Evolutionary conservation across 2,113 vertebrate genomes (phyloP), one percentile per base, ranked within the genome.

Genomic region (Varanus komodoensis): DNA sequence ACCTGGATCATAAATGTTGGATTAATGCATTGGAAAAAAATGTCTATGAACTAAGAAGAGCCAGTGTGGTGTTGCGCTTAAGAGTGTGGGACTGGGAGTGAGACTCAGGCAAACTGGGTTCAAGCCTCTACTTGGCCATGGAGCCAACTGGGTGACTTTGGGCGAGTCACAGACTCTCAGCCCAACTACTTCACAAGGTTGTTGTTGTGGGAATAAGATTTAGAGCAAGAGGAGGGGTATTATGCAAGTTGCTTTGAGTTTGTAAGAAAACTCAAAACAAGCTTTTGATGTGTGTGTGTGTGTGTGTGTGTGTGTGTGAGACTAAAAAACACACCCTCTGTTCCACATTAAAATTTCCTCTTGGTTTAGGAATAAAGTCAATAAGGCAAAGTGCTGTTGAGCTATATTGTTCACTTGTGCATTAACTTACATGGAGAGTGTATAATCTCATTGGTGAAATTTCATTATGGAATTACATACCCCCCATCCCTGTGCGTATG

Each of bases 391-490:
- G 44, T 78, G 61, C 29, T 50, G 14, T 69, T 93, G 83, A 83
- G 88, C 96, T 86, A 7, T 34, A 92, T 34, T 86, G n/a, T 86
- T 93, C 86, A 91, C 80, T 79, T 68, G 68, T 89, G 8, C 38
- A 82, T 48, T 92, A 93, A 93, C 92, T 94, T 61, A n/a, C 73
- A 54, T 79, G 29, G 64, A 89, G 48, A 19, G 4, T 82, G 73
- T 84, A 2, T 88, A 89, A 84, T 88, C 23, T 82, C 68, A 17
- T 0, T 87, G 89, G 38, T 92, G 91, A 92, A 48, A n/a, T 73
- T 90, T 94, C 71, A 48, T 80, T 78, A 11, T 79, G 25, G n/a
- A 93, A 88, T 92, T 91, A 73, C 0, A 0, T 82, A 50, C 89
- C 84, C 93, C 12, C 32, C 32, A 7, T 25, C 25, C 61, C 32